Evolutionary conservation across 2,888 invertebrate species (phyloP).

Genomic region (Lochmaea capreae): DNA sequence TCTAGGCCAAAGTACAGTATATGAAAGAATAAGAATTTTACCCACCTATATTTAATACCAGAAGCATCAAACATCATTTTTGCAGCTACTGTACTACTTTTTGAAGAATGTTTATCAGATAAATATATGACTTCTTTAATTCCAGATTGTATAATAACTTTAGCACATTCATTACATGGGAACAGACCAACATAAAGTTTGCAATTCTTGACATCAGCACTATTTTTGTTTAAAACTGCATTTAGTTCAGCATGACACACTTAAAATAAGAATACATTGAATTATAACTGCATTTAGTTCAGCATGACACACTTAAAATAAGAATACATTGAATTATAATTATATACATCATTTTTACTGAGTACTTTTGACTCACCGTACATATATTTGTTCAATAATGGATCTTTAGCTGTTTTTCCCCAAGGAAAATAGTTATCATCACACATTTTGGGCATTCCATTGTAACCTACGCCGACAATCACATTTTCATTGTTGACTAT

Average conservation of each 20-base stretch:
- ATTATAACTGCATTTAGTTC: conserved; percentile 91
- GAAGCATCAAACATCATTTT: conserved; percentile 85
- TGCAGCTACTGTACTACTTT: conserved; percentile 78
- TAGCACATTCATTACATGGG: conserved; percentile 98
- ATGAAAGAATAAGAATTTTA: conserved; percentile 58
- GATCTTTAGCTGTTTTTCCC: conserved; percentile 74
- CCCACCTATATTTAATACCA: conserved; percentile 73
- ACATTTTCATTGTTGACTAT: conserved; percentile 88
- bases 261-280: conserved; percentile 63
- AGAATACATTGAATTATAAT: conserved; percentile 60
- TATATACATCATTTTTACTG: not conserved
- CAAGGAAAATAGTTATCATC: conserved; percentile 91
- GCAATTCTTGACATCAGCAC: conserved; percentile 80
- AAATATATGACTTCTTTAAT: conserved; percentile 83
- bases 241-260: conserved; percentile 99
- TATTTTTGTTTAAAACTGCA: conserved; percentile 93
- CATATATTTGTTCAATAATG: conserved; percentile 81
- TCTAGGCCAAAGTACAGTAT: not conserved
- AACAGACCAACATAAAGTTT: conserved; percentile 90
- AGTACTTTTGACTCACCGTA: conserved; percentile 74
- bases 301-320: conserved; percentile 90
- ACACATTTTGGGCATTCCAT: conserved; percentile 95
- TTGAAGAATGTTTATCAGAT: conserved; percentile 83
- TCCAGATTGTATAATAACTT: conserved; percentile 94
- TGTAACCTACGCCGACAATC: conserved; percentile 95